These are phyloP conservation scores for Tipula vernalis DNA, from an alignment of 2,888 invertebrate genomes.

Conservation along the genomic window DNA sequence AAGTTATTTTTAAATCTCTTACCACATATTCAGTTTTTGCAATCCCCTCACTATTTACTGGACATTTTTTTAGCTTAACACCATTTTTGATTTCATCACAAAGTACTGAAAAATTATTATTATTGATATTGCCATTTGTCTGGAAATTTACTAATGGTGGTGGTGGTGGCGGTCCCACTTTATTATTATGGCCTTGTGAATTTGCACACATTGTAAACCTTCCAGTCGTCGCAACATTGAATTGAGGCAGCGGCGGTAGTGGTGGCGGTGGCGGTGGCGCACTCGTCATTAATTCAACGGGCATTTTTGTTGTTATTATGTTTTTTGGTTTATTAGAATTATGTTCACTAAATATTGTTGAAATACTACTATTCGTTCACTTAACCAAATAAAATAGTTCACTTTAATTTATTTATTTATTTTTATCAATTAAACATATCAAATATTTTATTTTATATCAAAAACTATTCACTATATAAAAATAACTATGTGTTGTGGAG, in stretches of 20 bases:
- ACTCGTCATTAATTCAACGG: background rate
- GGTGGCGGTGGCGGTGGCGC: background rate
- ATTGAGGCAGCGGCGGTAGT: background rate
- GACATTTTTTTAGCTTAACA: slow-evolving; percentile 4
- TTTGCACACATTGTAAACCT: background rate
- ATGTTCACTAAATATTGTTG: background rate
- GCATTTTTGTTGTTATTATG: background rate
- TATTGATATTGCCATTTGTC: background rate
- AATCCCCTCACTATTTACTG: background rate
- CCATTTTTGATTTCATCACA: slow-evolving; percentile 9
- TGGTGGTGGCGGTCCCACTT: background rate
- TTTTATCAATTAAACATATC: background rate
- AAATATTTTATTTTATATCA: background rate
- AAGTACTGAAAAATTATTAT: background rate
- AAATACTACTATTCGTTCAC: no score
- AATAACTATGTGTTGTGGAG: background rate
- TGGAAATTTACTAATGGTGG: background rate
- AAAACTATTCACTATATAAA: background rate
- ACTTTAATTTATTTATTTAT: background rate
- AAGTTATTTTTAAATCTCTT: background rate
- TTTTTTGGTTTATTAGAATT: background rate
- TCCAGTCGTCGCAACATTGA: background rate
- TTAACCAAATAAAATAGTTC: background rate
- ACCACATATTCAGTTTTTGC: background rate
- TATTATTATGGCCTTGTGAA: background rate